Percentiles rank a stretch among this genome's conserved stretches.
phyloP scores from a whole-genome alignment of 2,113 vertebrate genomes.

The Puma concolor region DNA sequence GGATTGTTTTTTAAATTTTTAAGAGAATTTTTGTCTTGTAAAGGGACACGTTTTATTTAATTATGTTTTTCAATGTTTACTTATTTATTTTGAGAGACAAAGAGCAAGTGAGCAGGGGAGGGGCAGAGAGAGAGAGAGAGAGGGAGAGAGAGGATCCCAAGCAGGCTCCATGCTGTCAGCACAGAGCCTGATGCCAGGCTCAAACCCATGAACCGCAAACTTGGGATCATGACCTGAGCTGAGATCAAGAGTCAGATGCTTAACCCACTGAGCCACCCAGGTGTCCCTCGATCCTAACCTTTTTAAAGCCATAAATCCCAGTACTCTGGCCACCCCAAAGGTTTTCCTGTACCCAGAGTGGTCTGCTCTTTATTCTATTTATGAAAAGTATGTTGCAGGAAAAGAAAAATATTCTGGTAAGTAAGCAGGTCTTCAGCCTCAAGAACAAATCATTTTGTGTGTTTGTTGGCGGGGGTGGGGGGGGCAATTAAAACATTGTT shows the following conservation, averaged over 20 bases:
- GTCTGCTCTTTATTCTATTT: neutral
- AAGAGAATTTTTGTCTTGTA: neutral
- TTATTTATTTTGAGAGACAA: no score
- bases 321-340: neutral
- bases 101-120: no score
- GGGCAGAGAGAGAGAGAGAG: no score
- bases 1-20: neutral
- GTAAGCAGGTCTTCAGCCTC: neutral
- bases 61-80: no score
- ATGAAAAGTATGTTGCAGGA: conserved; percentile 18
- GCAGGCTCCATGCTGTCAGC: no score
- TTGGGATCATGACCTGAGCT: no score
- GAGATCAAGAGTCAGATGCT: no score
- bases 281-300: neutral
- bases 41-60: neutral
- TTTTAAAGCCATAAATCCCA: neutral
- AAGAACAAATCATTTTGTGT: conserved; percentile 32
- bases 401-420: neutral
- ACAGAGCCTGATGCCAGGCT: no score
- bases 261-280: no score
- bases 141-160: no score
- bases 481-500: neutral
- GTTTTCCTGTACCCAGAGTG: neutral
- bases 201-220: no score
- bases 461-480: neutral